Evolutionary conservation across 2,888 invertebrate genomes (phyloP), one percentile per base, ranked within the genome.

Genomic region (Thera obeliscata): DNA sequence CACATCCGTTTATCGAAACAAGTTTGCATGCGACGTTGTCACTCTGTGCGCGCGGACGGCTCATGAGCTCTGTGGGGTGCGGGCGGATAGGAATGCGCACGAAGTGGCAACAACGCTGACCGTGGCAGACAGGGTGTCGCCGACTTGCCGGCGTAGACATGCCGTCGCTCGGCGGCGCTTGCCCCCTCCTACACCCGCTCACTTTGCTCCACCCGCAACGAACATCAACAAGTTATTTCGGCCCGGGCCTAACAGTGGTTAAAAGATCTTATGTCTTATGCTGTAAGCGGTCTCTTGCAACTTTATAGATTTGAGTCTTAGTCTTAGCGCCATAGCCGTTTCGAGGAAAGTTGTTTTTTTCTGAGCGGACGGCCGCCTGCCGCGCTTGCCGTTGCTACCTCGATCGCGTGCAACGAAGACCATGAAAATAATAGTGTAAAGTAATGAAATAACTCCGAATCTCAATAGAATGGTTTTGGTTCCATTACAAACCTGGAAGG

Each of bases 71-170:
- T 77, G 83, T 85, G 87, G 88, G 87, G 91, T 83, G 87, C 90
- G 88, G 91, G 93, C 89, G 91, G 90, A 88, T 85, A 92, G 88
- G 93, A 92, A 91, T 95, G 94, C 80, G 93, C 85, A 84, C 83
- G 78, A 84, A 80, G 76, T 91, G 96, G 95, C 96, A 96, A 95
- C 96, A 89, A 74, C 86, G 96, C 94, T 93, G 95, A 95, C 96
- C 96, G 96, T 95, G 96, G 97, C 97, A 97, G 97, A 97, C 97
- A 97, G 96, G 96, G 97, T 97, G 97, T 97, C 97, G 97, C 97
- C 97, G 96, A 95, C 96, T 95, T 94, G 95, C 95, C 95, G 95
- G 94, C 95, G 96, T 95, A 96, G 96, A 96, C 96, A 96, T 94
- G 94, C 95, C 96, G 96, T 96, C 96, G 95, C 95, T 95, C 91